phyloP scores from a whole-genome alignment of 2,797 vertebrate genomes.

The Typhlichthys eigenmanni region DNA sequence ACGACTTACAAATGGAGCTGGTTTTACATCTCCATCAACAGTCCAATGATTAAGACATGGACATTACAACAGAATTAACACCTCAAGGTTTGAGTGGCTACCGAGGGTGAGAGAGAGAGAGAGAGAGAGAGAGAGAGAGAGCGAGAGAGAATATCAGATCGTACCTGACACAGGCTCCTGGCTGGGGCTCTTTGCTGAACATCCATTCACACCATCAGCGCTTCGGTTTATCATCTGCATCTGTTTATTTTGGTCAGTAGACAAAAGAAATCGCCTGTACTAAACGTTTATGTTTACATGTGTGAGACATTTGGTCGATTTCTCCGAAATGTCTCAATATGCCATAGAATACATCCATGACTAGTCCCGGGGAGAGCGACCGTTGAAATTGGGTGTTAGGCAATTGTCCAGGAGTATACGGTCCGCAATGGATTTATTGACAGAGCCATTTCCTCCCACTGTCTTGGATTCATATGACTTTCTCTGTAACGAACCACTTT shows the following conservation, averaged over 20 bases:
- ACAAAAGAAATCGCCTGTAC: too few relatives aligned
- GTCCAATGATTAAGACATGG: not conserved
- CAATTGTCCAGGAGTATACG: not conserved
- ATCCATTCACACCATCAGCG: constrained; percentile 80
- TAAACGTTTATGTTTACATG: not conserved
- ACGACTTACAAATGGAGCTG: not conserved
- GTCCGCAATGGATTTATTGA: not conserved
- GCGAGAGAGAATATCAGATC: constrained; percentile 17
- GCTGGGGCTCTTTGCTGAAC: constrained; percentile 70
- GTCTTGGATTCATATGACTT: not conserved
- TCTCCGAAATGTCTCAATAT: not conserved
- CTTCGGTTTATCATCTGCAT: constrained; percentile 73
- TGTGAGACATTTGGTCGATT: not conserved
- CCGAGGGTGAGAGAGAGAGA: not conserved
- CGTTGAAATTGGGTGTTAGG: not conserved
- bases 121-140: constrained; percentile 1
- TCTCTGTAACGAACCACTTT: not conserved
- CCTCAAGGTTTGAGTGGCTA: not conserved
- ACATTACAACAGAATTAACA: not conserved
- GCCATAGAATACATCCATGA: not conserved
- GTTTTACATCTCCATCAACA: not conserved
- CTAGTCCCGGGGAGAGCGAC: not conserved
- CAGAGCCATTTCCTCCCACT: not conserved
- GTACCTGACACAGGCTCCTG: constrained; percentile 85
- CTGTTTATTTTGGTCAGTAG: constrained; percentile 22